A percentile compares a stretch with the other conserved stretches of the same genome.
These are phyloP conservation scores for Drosophila monieri DNA, from an alignment of 2,888 invertebrate species.

Conservation along the genomic window DNA sequence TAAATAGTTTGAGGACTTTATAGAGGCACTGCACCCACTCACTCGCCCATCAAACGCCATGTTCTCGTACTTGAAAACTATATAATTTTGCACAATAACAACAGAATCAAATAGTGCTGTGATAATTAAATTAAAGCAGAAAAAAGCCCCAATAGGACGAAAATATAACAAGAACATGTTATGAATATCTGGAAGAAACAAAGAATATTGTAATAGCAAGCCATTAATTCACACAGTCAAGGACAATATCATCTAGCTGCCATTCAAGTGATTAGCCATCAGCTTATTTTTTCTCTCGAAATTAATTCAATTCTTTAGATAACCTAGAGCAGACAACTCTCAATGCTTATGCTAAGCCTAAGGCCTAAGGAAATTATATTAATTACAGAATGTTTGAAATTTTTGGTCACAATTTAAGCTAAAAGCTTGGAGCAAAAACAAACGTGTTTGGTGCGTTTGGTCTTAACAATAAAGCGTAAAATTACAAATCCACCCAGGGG, in stretches of 20 bases:
- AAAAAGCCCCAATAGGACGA: slow-evolving; percentile 25
- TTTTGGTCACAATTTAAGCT: slow-evolving; percentile 59
- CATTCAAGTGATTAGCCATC: slow-evolving; percentile 15
- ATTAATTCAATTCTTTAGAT: slow-evolving; percentile 36
- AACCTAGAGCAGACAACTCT: slow-evolving; percentile 25
- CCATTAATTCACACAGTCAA: slow-evolving; percentile 34
- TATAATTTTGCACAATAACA: slow-evolving; percentile 77
- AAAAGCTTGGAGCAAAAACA: slow-evolving; percentile 52
- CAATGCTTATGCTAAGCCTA: slow-evolving; percentile 57
- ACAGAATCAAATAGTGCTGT: slow-evolving; percentile 79
- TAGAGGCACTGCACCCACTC: slow-evolving; percentile 36
- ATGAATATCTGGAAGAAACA: slow-evolving; percentile 7
- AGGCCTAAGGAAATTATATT: slow-evolving; percentile 40
- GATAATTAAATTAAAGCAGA: slow-evolving; percentile 69
- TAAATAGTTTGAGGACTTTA: slow-evolving; percentile 24
- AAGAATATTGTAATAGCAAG: slow-evolving; percentile 2
- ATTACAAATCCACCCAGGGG: slow-evolving; percentile 21
- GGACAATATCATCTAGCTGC: slow-evolving; percentile 49
- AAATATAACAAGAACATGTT: slow-evolving; percentile 5
- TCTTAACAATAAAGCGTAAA: slow-evolving; percentile 59
- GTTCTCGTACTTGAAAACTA: slow-evolving; percentile 41
- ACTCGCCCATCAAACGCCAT: slow-evolving; percentile 14
- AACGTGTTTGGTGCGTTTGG: slow-evolving; percentile 41
- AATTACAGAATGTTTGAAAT: slow-evolving; percentile 44
- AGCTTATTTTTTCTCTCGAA: slow-evolving; percentile 20